Base-by-base conservation (phyloP, 2,113 vertebrate species). In the Rhagologus leucostigma region DNA sequence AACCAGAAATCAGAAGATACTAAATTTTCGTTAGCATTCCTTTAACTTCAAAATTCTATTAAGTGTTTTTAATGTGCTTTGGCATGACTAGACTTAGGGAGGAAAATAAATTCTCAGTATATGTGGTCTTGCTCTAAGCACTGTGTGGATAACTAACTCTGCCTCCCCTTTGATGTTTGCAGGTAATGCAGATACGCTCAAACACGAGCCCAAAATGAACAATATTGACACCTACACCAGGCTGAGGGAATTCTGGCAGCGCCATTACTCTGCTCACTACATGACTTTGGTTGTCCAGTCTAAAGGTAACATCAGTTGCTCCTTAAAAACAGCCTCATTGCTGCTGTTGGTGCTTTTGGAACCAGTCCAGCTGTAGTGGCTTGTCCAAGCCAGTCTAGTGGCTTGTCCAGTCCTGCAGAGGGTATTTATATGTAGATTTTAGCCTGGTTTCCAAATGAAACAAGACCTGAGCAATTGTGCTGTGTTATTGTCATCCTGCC, bases 281-380 rank as follows among this genome's bases (percentile, higher is more conserved):
- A 99, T 99, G 99, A 99, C 99, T 47, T 98, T 99, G 78, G 97
- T 99, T 47, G 99, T 99, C 53, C 99, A 99, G 86, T 99, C 99
- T 74, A 99, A 98, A 99, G 99, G 99, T 99, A 98, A 95, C 55
- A 8, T 57, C 78, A 46, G 8, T 6, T 89, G 16, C 44, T 95
- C 26, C 82, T 62, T 53, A 46, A 52, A 47, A 75, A 35, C 37
- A 59, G 15, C 23, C 19, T 73, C 11, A 0, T 10, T 79, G 69
- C 41, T 91, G 69, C 52, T 71, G 9, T 1, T 85, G 62, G 17
- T 77, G 71, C 50, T 74, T 42, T 83, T 79, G 77, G n/a, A 41
- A 27, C 6, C 22, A 29, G 73, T 23, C 60, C 50, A 65, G 67
- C 53, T 63, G 53, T 14, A 50, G 80, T n/a, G n/a, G n/a, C n/a